Percentiles rank a stretch among this genome's conserved stretches.
phyloP scores from a whole-genome alignment of 2,888 invertebrate genomes.

The Hirtodrosophila trivittata region DNA sequence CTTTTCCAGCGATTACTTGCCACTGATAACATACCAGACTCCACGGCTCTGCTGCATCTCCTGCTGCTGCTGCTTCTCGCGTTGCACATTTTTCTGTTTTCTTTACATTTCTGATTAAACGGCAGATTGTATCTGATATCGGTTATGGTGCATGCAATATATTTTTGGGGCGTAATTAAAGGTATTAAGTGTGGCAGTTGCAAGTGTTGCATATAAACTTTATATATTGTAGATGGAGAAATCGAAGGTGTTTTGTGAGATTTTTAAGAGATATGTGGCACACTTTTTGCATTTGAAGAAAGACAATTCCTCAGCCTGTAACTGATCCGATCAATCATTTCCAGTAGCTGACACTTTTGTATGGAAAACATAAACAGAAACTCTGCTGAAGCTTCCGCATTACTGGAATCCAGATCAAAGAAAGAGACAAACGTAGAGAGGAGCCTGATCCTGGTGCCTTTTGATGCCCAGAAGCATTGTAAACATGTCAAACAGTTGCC shows the following conservation, averaged over 20 bases:
- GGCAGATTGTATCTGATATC: slow-evolving; percentile 62
- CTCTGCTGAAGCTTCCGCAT: slow-evolving; percentile 63
- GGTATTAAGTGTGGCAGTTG: slow-evolving; percentile 60
- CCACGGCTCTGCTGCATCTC: slow-evolving; percentile 20
- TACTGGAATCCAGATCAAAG: slow-evolving; percentile 36
- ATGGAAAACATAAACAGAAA: slow-evolving; percentile 23
- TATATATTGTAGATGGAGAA: slow-evolving; percentile 36
- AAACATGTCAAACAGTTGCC: slow-evolving; percentile 60
- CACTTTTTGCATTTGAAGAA: no score
- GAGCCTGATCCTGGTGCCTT: slow-evolving; percentile 25
- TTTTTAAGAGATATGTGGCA: background rate
- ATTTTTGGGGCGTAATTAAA: slow-evolving; percentile 78
- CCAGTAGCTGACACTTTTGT: slow-evolving; percentile 58
- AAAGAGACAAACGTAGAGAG: slow-evolving; percentile 2
- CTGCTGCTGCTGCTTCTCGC: slow-evolving; percentile 20
- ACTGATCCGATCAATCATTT: slow-evolving; percentile 58
- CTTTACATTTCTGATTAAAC: slow-evolving; percentile 72
- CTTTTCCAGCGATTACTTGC: slow-evolving; percentile 60
- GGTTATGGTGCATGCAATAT: slow-evolving; percentile 28
- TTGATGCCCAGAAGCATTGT: slow-evolving; percentile 42
- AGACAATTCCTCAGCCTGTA: background rate
- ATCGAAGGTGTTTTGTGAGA: slow-evolving; percentile 11
- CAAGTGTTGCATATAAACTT: slow-evolving; percentile 32
- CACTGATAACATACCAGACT: slow-evolving; percentile 66
- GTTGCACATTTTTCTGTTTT: slow-evolving; percentile 38